Percentiles rank a stretch among this genome's conserved stretches.
Evolutionary conservation across 2,797 vertebrate species (phyloP).

Genomic region (Anguilla obscura): DNA sequence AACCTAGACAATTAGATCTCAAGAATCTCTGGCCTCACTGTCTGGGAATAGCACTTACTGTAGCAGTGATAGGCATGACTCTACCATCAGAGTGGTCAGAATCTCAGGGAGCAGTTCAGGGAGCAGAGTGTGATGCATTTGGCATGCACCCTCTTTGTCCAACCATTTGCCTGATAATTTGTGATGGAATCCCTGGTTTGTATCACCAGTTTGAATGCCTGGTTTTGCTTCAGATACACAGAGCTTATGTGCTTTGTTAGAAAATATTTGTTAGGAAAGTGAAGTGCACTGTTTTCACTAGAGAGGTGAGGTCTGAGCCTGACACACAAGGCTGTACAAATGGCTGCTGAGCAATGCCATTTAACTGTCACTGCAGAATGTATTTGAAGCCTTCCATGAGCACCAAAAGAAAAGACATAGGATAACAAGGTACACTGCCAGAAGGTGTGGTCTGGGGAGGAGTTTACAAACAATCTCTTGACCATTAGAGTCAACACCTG

Average conservation of each 20-base stretch:
- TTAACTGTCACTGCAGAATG: background rate
- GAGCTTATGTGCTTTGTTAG: background rate
- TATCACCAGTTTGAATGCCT: background rate
- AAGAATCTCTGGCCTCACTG: background rate
- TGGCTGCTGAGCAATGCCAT: conserved; percentile 26
- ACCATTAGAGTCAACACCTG: background rate
- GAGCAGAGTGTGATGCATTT: background rate
- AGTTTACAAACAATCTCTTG: background rate
- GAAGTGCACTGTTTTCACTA: background rate
- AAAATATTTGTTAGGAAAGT: background rate
- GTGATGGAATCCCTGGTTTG: background rate
- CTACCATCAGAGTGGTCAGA: no score
- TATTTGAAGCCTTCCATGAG: background rate
- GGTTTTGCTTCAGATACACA: background rate
- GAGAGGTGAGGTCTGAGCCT: background rate
- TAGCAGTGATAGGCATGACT: no score
- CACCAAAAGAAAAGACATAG: background rate
- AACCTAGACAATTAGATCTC: background rate
- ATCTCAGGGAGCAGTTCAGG: background rate
- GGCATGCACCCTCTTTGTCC: background rate
- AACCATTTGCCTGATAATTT: background rate
- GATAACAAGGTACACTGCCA: conserved; percentile 21
- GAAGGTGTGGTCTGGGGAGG: background rate
- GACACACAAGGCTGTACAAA: background rate
- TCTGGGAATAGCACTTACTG: no score